Conservation (phyloP, 30 jellyfish, hydroid and myxozoan species). For the Morbakka virulenta region DNA sequence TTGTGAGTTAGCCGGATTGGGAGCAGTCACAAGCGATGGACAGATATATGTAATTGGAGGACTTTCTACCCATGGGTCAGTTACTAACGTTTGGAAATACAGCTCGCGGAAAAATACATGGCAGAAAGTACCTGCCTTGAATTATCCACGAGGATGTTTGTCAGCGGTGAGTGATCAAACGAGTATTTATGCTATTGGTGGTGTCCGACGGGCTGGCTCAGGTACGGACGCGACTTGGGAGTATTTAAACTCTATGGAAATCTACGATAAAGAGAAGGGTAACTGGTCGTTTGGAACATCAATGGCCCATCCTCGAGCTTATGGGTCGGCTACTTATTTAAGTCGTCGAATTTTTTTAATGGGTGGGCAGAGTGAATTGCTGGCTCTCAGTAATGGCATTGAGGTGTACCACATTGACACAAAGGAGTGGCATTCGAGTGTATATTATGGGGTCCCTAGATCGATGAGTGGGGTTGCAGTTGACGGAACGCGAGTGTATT, state of each 20-base stretch:
- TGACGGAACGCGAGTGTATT: slow-evolving; percentile 62
- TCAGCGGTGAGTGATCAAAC: slow-evolving; percentile 75
- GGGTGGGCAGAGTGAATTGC: slow-evolving; percentile 95
- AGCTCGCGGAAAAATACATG: slow-evolving; percentile 83
- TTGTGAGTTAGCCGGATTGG: slow-evolving; percentile 75
- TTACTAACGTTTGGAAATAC: slow-evolving; percentile 54
- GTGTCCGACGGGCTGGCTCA: slow-evolving; percentile 70
- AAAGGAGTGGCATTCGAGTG: slow-evolving; percentile 77
- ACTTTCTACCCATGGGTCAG: slow-evolving; percentile 75
- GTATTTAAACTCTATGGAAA: slow-evolving; percentile 82
- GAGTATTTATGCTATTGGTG: slow-evolving; percentile 81
- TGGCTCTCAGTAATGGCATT: slow-evolving; percentile 73
- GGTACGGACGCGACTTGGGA: slow-evolving; percentile 74
- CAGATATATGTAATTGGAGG: slow-evolving; percentile 89
- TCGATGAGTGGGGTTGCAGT: slow-evolving; percentile 87
- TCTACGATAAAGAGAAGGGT: slow-evolving; percentile 54
- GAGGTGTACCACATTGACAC: slow-evolving; percentile 68
- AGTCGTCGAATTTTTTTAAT: slow-evolving; percentile 67
- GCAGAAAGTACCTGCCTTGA: slow-evolving; percentile 74
- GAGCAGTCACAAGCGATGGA: slow-evolving; percentile 87
- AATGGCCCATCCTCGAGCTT: slow-evolving; percentile 73
- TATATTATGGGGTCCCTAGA: slow-evolving; percentile 83
- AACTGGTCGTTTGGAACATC: slow-evolving; percentile 62
- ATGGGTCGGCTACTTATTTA: slow-evolving; percentile 75
- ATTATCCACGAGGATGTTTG: slow-evolving; percentile 80